phyloP scores from a whole-genome alignment of 2,888 invertebrate species.

The Eupsilia transversa region DNA sequence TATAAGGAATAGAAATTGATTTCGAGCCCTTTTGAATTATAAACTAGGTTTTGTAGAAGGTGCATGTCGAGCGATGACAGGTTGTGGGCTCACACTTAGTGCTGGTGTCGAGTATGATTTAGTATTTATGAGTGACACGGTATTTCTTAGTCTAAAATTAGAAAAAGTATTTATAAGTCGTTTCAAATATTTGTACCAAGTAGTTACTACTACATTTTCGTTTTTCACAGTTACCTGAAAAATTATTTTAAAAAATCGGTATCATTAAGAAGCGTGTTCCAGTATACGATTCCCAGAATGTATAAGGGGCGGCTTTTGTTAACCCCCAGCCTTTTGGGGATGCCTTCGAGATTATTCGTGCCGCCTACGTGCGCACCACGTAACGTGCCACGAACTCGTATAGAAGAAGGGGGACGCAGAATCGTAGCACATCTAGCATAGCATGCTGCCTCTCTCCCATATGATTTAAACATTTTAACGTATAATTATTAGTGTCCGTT shows the following conservation, averaged over 20 bases:
- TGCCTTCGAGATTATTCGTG: not conserved
- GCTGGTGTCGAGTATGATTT: conserved; percentile 11
- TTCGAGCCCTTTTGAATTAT: conserved; percentile 12
- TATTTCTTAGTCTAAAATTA: not conserved
- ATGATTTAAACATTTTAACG: not conserved
- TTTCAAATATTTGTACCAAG: not conserved
- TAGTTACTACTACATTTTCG: not conserved
- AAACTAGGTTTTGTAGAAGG: not conserved
- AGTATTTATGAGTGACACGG: conserved; percentile 7
- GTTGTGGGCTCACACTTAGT: not conserved
- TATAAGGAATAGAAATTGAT: not conserved
- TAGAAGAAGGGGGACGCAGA: not conserved
- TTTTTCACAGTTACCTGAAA: not conserved
- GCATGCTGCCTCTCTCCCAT: not conserved
- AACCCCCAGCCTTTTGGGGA: conserved; percentile 22
- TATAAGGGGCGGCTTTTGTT: not conserved
- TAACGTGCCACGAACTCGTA: conserved; percentile 30
- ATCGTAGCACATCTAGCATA: not conserved
- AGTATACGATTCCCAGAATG: not conserved
- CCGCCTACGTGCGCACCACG: conserved; percentile 6
- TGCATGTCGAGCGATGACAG: not conserved
- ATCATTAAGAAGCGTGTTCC: not conserved
- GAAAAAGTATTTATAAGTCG: not conserved
- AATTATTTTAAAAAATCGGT: not conserved
- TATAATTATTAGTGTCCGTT: not conserved